phyloP scores from a whole-genome alignment of 2,888 invertebrate species.

The Luperina testacea region DNA sequence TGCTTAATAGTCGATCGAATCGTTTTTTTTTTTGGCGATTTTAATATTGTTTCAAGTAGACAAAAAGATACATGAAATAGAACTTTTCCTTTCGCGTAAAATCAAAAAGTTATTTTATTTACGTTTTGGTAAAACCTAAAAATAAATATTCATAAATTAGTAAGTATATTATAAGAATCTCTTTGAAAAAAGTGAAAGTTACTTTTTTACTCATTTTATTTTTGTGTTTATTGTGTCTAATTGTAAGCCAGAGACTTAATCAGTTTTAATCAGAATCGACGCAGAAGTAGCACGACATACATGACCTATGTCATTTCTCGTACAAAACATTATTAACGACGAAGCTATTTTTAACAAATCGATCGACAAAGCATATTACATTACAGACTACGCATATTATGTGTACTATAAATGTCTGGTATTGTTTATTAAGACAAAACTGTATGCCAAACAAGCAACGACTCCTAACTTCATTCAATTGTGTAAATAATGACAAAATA shows the following conservation, averaged over 20 bases:
- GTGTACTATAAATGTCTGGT: not conserved
- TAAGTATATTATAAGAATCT: not conserved
- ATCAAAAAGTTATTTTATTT: no score
- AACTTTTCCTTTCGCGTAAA: not conserved
- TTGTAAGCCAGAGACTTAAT: not conserved
- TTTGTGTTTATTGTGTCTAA: not conserved
- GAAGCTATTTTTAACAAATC: slow-evolving; percentile 7
- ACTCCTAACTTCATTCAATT: not conserved
- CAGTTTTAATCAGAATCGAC: not conserved
- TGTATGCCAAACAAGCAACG: not conserved
- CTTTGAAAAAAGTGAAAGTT: not conserved
- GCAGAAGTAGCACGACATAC: not conserved
- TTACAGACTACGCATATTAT: slow-evolving; percentile 11
- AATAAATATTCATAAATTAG: no score
- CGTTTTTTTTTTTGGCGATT: not conserved
- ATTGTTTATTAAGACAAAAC: slow-evolving; percentile 8
- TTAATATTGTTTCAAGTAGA: not conserved
- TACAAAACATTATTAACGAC: slow-evolving; percentile 1
- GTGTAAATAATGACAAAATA: no score
- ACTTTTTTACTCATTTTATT: not conserved
- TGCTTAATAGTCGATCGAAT: not conserved
- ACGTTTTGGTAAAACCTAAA: not conserved
- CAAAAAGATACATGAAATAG: not conserved
- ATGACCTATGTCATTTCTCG: slow-evolving; percentile 20
- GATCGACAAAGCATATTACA: slow-evolving; percentile 1